These are phyloP conservation scores for Morpho helenor DNA, from an alignment of 2,888 invertebrate species.

Conservation along the genomic window DNA sequence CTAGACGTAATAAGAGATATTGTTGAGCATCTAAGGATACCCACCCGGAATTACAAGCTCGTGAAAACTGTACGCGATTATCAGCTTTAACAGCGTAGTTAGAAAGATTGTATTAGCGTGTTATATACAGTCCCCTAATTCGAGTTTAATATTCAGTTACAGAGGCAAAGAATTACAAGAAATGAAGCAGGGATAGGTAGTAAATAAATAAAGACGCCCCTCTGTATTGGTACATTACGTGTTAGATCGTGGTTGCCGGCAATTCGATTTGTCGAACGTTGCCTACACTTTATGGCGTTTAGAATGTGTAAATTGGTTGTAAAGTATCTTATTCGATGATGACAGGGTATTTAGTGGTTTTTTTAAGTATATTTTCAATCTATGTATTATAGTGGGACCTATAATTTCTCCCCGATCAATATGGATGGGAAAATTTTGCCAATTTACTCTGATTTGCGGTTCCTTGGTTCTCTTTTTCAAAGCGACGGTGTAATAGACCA, in stretches of 20 bases:
- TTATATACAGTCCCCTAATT: constrained; percentile 41
- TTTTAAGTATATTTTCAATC: no score
- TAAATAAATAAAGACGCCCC: constrained; percentile 68
- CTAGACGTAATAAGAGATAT: constrained; percentile 33
- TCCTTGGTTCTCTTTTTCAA: no score
- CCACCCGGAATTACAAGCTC: constrained; percentile 7
- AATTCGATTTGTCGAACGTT: constrained; percentile 61
- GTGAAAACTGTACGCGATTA: no score
- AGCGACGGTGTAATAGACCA: no score
- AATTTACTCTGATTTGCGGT: no score
- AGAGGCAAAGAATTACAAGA: constrained; percentile 75
- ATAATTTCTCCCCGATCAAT: no score
- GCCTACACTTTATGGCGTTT: constrained; percentile 43
- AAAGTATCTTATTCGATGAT: constrained; percentile 34
- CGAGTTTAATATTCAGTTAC: constrained; percentile 72
- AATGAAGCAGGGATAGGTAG: constrained; percentile 62
- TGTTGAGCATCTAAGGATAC: constrained; percentile 28
- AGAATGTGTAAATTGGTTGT: constrained; percentile 53
- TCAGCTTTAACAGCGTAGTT: no score
- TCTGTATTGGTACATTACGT: constrained; percentile 57
- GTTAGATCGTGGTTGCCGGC: constrained; percentile 57
- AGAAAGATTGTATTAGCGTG: no score
- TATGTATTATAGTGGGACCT: no score
- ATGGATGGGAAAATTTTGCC: no score
- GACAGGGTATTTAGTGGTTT: not conserved